These are phyloP conservation scores for Thripadectes ignobilis DNA, from an alignment of 2,797 vertebrate species.

Conservation along the genomic window DNA sequence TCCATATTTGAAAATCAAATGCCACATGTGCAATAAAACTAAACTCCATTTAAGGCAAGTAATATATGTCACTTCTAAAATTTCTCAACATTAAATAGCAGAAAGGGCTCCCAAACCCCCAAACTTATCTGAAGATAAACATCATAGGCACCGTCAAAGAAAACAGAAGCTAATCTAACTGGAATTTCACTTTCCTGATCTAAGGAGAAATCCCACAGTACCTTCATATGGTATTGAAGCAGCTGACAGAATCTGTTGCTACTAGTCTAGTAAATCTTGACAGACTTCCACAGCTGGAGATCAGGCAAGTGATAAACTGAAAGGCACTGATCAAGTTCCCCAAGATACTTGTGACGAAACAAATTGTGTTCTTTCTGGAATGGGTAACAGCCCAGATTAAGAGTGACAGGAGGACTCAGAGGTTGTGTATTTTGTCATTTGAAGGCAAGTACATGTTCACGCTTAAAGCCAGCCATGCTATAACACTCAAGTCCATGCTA, in stretches of 20 bases:
- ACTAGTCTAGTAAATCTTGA: not conserved
- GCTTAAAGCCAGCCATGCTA: not conserved
- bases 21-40: slow-evolving; percentile 38
- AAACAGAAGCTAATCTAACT: slow-evolving; percentile 44
- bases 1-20: slow-evolving; percentile 52
- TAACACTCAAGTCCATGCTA: not conserved
- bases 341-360: not conserved
- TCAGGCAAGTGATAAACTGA: slow-evolving; percentile 39
- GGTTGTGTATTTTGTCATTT: not conserved
- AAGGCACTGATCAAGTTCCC: slow-evolving; percentile 36
- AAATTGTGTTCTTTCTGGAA: not conserved
- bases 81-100: slow-evolving; percentile 37
- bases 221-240: not conserved
- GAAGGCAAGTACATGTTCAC: not conserved
- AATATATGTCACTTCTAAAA: not conserved
- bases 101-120: slow-evolving; percentile 15
- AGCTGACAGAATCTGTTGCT: not conserved
- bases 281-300: not conserved
- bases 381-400: not conserved
- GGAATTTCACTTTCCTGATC: slow-evolving; percentile 35
- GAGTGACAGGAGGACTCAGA: not conserved
- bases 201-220: slow-evolving; percentile 19
- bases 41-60: slow-evolving; percentile 57
- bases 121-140: slow-evolving; percentile 43
- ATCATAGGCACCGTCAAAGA: slow-evolving; percentile 55